Conservation (phyloP, 2,888 invertebrate species). For the Zygogramma bicolorata region DNA sequence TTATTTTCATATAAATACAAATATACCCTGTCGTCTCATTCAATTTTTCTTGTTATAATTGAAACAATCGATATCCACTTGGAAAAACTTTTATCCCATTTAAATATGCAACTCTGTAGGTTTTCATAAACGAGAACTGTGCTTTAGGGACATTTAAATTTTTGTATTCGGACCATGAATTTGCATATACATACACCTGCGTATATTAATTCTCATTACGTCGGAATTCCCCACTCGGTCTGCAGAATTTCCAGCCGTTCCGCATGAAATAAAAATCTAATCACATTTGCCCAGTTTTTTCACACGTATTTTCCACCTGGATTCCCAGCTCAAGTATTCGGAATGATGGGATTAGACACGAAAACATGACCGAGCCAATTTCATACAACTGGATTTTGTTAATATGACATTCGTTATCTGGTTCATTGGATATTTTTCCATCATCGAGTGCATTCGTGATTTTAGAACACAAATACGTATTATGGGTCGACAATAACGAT, state of each 20-base stretch:
- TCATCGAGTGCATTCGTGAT: background rate
- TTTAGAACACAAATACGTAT: background rate
- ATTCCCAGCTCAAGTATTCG: background rate
- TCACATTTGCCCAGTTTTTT: conserved; percentile 16
- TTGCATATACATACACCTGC: background rate
- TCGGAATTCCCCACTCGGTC: background rate
- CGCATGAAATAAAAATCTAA: conserved; percentile 21
- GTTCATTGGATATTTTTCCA: background rate
- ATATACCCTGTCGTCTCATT: no score
- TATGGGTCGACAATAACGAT: no score
- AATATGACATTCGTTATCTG: background rate
- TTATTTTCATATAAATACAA: no score
- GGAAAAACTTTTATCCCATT: no score
- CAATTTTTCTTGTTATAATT: no score
- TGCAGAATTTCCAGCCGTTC: background rate
- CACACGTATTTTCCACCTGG: conserved; percentile 7
- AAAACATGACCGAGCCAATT: background rate
- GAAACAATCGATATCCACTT: no score
- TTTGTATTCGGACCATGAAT: background rate
- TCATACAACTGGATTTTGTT: background rate
- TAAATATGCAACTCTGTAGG: background rate
- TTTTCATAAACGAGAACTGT: background rate
- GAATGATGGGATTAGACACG: background rate
- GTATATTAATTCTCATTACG: background rate
- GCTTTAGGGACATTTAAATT: background rate